A percentile compares a stretch with the other conserved stretches of the same genome.
Conservation (phyloP, 2,113 vertebrate species). For the Probosciger aterrimus region DNA sequence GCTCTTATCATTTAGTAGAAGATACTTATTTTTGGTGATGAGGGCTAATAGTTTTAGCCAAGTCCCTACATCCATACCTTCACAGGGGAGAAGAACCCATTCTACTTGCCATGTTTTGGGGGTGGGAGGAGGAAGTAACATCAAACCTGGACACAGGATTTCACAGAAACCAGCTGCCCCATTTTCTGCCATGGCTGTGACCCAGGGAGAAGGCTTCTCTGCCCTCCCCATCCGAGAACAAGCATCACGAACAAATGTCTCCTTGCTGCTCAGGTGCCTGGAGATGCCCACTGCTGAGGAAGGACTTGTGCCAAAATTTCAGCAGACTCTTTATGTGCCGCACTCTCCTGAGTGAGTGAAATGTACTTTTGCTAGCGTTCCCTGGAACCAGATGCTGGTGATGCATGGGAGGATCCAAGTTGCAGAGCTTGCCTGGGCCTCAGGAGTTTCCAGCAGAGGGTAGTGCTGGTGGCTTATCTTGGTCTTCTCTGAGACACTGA, state of each 20-base stretch:
- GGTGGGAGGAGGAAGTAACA: neutral
- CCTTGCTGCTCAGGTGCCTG: neutral
- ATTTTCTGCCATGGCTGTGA: neutral
- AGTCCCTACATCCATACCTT: neutral
- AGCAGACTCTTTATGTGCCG: neutral
- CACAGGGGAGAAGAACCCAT: accelerated
- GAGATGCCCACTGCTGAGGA: neutral
- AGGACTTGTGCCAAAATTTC: neutral
- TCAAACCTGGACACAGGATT: neutral
- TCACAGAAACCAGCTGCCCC: neutral
- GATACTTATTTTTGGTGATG: accelerated
- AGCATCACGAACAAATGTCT: neutral
- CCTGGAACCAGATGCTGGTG: no score
- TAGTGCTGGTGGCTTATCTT: neutral
- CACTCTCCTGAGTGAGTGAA: accelerated
- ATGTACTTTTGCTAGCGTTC: accelerated
- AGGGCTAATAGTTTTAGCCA: neutral
- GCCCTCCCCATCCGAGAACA: neutral
- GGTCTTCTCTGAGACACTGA: neutral
- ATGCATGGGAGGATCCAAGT: neutral
- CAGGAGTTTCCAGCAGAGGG: neutral
- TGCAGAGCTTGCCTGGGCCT: accelerated
- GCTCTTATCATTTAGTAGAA: neutral
- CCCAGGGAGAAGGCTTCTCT: neutral
- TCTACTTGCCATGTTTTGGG: neutral